A percentile compares a stretch with the other conserved stretches of the same genome.
These are phyloP conservation scores for Orchestia grillus DNA, from an alignment of 1,140 invertebrate species.

Conservation along the genomic window DNA sequence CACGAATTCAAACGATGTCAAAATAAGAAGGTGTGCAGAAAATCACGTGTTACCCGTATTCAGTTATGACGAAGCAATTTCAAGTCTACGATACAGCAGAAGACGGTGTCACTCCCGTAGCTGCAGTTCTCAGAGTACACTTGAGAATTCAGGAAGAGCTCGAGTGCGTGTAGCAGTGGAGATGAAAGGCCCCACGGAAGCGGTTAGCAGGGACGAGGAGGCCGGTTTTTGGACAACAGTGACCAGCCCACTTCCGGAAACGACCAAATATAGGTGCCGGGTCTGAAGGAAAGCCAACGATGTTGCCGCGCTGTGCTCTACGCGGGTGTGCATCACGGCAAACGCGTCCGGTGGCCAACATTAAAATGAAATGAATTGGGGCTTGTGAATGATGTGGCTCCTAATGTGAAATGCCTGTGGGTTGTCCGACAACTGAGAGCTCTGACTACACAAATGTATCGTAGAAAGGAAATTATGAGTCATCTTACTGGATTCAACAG, in stretches of 20 bases:
- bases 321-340: background rate
- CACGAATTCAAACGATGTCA: background rate
- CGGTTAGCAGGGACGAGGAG: background rate
- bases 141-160: background rate
- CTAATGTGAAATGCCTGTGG: background rate
- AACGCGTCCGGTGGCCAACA: background rate
- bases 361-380: background rate
- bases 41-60: background rate
- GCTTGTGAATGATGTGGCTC: background rate
- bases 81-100: background rate
- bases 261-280: background rate
- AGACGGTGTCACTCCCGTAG: background rate
- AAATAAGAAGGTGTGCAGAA: background rate
- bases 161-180: background rate
- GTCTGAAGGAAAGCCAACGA: background rate
- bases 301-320: background rate
- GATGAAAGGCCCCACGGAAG: background rate
- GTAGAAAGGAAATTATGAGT: background rate
- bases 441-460: background rate
- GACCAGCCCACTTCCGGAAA: background rate
- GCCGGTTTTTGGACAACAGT: background rate
- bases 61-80: background rate
- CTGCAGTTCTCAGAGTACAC: background rate
- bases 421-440: background rate
- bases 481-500: background rate